Evolutionary conservation across 2,888 invertebrate genomes (phyloP).

Genomic region (Caenorhabditis wallacei): DNA sequence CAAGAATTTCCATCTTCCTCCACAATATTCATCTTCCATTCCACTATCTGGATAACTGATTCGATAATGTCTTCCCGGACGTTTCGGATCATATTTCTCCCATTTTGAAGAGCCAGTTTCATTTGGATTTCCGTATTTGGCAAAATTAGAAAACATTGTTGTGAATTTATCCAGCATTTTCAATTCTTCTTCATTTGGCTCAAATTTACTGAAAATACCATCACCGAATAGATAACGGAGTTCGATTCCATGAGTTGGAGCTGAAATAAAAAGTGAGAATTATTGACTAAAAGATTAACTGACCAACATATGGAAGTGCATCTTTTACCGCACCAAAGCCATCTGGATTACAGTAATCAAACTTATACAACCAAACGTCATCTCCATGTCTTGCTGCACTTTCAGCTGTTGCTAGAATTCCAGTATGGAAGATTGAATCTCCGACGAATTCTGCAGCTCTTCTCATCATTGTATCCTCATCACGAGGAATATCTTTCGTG

Average conservation of each 20-base stretch:
- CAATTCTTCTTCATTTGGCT: conserved; percentile 69
- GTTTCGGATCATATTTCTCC: conserved; percentile 36
- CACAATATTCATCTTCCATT: conserved; percentile 48
- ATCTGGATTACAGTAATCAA: conserved; percentile 70
- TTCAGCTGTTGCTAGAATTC: conserved; percentile 57
- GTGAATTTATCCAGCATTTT: conserved; percentile 70
- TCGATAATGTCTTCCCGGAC: conserved; percentile 47
- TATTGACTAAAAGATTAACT: not conserved
- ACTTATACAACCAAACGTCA: conserved; percentile 70
- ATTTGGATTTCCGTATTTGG: conserved; percentile 69
- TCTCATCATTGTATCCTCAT: conserved; percentile 42
- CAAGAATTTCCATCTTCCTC: conserved; percentile 43
- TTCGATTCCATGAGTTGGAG: conserved; percentile 71
- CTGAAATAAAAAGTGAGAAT: conserved; percentile 39
- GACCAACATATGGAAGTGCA: conserved; percentile 39
- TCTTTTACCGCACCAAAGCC: conserved; percentile 59
- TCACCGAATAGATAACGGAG: conserved; percentile 75
- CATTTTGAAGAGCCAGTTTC: conserved; percentile 20
- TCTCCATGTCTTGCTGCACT: conserved; percentile 64
- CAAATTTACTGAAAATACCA: conserved; percentile 72
- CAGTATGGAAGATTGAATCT: conserved; percentile 58
- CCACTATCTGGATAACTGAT: conserved; percentile 36
- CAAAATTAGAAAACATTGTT: conserved; percentile 70
- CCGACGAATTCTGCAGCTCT: conserved; percentile 57
- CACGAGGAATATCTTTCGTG: conserved; percentile 27